Percentiles rank a stretch among this genome's conserved stretches.
phyloP scores from a whole-genome alignment of 2,888 invertebrate species.

The Nesidiocoris tenuis region DNA sequence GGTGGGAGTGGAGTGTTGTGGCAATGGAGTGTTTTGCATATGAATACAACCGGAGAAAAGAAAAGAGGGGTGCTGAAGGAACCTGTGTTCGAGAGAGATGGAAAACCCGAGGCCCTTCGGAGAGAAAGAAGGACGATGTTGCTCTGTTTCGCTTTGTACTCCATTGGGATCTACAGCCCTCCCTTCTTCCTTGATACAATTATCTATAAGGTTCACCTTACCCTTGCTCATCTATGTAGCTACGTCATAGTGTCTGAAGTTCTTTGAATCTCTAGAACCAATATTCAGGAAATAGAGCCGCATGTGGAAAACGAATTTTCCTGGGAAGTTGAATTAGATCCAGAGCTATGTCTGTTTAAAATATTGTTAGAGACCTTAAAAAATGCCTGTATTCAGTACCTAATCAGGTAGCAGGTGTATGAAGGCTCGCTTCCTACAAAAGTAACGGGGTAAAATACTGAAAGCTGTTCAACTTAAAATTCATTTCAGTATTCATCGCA shows the following conservation, averaged over 20 bases:
- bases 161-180: constrained; percentile 5
- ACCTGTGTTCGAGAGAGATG: background rate
- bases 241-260: background rate
- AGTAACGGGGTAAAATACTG: too few species aligned
- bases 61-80: constrained; percentile 10
- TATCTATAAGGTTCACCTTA: constrained; percentile 18
- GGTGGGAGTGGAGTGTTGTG: background rate
- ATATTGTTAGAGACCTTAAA: too few species aligned
- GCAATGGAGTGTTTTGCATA: constrained; percentile 31
- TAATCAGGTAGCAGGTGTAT: too few species aligned
- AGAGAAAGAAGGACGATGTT: constrained; percentile 1
- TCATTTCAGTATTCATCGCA: too few species aligned
- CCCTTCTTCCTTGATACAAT: constrained; percentile 30
- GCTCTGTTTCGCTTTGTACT: background rate
- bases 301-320: too few species aligned
- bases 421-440: too few species aligned
- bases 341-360: too few species aligned
- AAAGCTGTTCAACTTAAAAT: too few species aligned
- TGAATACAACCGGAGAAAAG: constrained; percentile 20
- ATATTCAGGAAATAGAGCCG: too few species aligned
- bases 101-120: background rate
- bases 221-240: background rate
- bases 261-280: background rate
- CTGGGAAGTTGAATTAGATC: too few species aligned
- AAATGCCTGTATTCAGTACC: too few species aligned